Conservation (phyloP, 2,113 vertebrate genomes). For the Alethe diademata region DNA sequence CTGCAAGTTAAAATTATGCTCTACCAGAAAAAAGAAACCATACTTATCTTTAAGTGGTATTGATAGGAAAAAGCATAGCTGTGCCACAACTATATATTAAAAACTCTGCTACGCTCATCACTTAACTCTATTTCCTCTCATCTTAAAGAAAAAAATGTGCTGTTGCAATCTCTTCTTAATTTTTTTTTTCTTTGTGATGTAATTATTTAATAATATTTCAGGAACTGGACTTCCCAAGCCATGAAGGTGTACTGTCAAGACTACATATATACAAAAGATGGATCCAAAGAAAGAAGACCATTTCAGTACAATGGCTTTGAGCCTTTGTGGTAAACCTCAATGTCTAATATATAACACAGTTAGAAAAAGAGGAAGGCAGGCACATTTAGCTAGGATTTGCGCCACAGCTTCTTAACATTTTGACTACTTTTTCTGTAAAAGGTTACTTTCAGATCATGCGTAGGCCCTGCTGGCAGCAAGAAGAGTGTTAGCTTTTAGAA, state of each 20-base stretch:
- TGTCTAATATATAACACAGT: neutral
- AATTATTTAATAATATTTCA: neutral
- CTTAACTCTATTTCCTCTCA: neutral
- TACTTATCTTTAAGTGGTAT: neutral
- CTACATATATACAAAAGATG: fast-evolving
- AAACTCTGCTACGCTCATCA: neutral
- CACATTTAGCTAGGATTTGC: neutral
- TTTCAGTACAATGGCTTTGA: neutral
- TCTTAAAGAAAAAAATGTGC: neutral
- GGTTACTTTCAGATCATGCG: neutral
- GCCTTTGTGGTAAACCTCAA: neutral
- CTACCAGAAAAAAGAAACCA: neutral
- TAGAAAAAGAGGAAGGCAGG: neutral
- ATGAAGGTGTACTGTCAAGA: neutral
- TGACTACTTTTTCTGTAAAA: neutral
- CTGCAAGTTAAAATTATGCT: neutral
- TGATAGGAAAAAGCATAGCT: neutral
- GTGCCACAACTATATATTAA: neutral
- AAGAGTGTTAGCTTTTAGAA: neutral
- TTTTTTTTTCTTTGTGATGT: neutral
- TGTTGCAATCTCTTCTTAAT: neutral
- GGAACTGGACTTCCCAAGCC: neutral
- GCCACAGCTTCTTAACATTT: neutral
- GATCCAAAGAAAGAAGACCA: neutral
- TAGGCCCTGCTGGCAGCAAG: neutral